These are phyloP conservation scores for Drosophila baimaii DNA, from an alignment of 1,140 invertebrate species.

Conservation along the genomic window DNA sequence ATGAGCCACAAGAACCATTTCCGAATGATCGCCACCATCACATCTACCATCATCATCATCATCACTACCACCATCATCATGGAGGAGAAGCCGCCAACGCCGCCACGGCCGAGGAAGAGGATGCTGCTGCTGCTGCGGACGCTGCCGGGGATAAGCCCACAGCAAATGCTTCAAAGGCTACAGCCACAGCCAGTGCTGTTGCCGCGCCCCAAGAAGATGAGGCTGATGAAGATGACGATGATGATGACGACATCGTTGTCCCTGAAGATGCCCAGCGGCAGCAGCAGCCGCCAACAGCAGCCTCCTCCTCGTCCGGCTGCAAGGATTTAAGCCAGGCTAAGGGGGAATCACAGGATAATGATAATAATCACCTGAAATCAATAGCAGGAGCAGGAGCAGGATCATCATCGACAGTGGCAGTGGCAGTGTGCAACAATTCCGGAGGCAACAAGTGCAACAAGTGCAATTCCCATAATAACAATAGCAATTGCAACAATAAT, in stretches of 20 bases:
- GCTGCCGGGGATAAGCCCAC: constrained; percentile 4
- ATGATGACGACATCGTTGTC: neutral
- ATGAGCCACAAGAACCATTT: constrained; percentile 69
- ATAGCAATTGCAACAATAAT: constrained; percentile 44
- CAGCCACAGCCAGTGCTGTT: constrained; percentile 1
- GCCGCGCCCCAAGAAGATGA: neutral
- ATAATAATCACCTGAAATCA: constrained; percentile 32
- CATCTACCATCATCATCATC: constrained; percentile 65
- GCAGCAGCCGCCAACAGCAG: neutral
- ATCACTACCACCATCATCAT: constrained; percentile 61
- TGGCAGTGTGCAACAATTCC: constrained; percentile 47
- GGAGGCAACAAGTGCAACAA: constrained; percentile 73
- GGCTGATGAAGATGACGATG: neutral
- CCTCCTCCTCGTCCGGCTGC: neutral
- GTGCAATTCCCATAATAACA: constrained; percentile 69
- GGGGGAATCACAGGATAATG: constrained; percentile 28
- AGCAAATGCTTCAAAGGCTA: neutral
- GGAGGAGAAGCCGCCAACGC: constrained; percentile 16
- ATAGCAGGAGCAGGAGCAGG: constrained; percentile 19
- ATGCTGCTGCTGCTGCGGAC: constrained; percentile 8
- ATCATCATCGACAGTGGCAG: constrained; percentile 5
- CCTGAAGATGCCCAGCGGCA: neutral
- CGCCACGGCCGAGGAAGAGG: constrained; percentile 9
- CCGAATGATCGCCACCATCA: constrained; percentile 73
- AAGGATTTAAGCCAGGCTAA: constrained; percentile 18